Evolutionary conservation across 2,888 invertebrate species (phyloP), one percentile per base, ranked within the genome.

Genomic region (Mimumesa dahlbomi): DNA sequence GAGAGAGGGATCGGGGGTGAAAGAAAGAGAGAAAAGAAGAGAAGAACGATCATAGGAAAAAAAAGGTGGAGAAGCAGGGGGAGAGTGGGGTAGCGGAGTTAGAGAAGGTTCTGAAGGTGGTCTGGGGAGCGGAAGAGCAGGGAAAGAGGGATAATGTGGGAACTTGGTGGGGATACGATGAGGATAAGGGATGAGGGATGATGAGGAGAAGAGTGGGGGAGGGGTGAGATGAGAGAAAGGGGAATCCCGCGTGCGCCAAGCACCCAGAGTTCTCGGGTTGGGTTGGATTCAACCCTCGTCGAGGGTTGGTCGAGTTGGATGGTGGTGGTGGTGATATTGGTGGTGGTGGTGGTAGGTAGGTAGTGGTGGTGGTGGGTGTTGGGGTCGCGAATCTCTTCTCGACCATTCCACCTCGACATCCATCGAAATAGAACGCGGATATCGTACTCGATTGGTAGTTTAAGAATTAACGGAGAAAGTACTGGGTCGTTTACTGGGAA

Each of bases 231-330:
- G 66, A 52, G 16, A 29, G 53, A 68, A 66, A 52, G 64, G 77
- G 77, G 69, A 79, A 75, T 77, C 70, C 83, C 80, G 81, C 77
- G 81, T 81, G 81, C 81, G 78, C 83, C 78, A 67, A 74, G 76
- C 68, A 70, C 69, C 77, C 78, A 63, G 69, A 58, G 66, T 58
- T 40, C 58, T 58, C 67, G 75, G 72, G 75, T 81, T 69, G 76
- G 82, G 82, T 79, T 75, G 82, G 82, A 65, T 82, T 74, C 64
- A 48, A 66, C 49, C 31, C 70, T 70, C 62, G 73, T 52, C 72
- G 68, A 63, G 65, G 74, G 75, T 75, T 67, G 75, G 79, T 62
- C 71, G 77, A 48, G 46, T 73, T 48, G 56, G 43, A 38, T 52
- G 38, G 46, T 62, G 34, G 42, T 43, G 65, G 46, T 46, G 40